Base-by-base conservation (phyloP, 2,888 invertebrate genomes). In the Heliconius sara region DNA sequence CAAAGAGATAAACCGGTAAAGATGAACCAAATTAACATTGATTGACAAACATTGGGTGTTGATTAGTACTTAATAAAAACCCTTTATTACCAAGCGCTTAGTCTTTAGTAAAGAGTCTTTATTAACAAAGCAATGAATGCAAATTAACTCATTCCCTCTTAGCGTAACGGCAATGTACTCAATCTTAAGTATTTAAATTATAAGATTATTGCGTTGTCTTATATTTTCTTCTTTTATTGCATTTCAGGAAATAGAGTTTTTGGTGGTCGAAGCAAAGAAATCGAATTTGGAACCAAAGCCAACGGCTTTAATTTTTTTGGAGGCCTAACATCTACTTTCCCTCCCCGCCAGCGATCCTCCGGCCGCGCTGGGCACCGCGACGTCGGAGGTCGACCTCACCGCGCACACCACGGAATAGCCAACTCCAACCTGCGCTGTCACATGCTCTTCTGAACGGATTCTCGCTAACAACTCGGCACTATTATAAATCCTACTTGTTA, bases 231-330 rank as follows among this genome's bases (percentile, higher is more conserved):
- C 12, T 30, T 27, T 57, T 67, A 43, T 67, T 13, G 13, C 16
- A 74, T 84, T 90, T n/a, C 96, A 97, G 93, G 97, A 98, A 91
- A 98, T 99, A 93, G 98, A 98, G 95, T 98, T 99, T 95, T 96
- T 99, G 89, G 99, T 99, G 86, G 97, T 98, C 84, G 98, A 98
- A 95, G 98, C 98, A 86, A 98, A 98, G 95, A 98, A 98, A 94
- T 98, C 98, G 88, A 98, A 98, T 93, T 96, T 98, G 94, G 98
- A 98, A 95, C 98, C 98, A 88, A 98, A 98, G 95, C 98, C 98
- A 85, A 98, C 98, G 88, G 98, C 98, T 85, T 95, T 98, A 84
- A 98, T 98, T 94, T 98, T 98, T 95, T 95, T 98, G 95, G 98
- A 98, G 96, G 98, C 98, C 97, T 98, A 98, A 97, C 98, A 97